These are phyloP conservation scores for Oligia latruncula DNA, from an alignment of 2,888 invertebrate species.

Conservation along the genomic window DNA sequence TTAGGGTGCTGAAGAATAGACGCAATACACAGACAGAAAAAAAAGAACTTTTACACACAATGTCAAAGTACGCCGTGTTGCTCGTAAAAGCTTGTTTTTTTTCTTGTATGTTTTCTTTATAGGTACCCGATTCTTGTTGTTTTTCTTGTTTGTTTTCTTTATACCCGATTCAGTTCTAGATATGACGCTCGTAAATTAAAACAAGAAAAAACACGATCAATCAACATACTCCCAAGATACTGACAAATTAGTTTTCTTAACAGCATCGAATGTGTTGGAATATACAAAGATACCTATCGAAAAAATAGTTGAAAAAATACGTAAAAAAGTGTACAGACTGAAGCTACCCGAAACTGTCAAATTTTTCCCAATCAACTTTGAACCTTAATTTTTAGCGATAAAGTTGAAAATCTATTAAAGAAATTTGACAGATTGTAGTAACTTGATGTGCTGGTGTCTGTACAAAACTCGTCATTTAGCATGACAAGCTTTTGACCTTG, in stretches of 20 bases:
- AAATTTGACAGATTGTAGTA: no score
- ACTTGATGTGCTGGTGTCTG: no score
- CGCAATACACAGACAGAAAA: neutral
- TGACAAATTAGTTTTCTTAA: neutral
- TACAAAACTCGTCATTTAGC: neutral
- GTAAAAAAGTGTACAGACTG: no score
- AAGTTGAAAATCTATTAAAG: no score
- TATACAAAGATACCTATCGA: neutral
- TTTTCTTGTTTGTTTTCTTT: neutral
- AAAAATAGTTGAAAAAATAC: neutral
- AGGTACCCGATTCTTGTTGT: no score
- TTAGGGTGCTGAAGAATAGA: neutral
- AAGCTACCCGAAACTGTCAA: no score
- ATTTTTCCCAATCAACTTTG: no score
- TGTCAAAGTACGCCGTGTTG: no score
- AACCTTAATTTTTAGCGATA: no score
- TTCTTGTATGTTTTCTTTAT: no score
- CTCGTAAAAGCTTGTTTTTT: no score
- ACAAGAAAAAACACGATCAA: neutral
- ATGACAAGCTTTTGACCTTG: neutral
- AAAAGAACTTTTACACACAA: neutral
- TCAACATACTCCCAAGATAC: neutral
- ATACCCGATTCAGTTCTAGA: neutral
- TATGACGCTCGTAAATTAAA: neutral
- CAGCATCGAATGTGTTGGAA: neutral